phyloP scores from a whole-genome alignment of 2,797 vertebrate genomes.

The Poeciliopsis infans region DNA sequence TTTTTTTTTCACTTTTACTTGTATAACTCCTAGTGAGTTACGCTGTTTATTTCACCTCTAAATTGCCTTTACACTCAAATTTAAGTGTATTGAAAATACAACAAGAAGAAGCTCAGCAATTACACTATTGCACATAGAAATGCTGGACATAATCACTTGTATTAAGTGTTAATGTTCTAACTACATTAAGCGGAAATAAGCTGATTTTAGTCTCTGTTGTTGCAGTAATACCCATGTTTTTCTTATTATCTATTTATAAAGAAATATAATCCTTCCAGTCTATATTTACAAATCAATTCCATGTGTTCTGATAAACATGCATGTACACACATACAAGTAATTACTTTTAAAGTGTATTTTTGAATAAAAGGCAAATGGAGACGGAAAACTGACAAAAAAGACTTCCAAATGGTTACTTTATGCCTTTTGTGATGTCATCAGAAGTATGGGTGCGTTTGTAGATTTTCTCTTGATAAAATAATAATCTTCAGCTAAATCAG shows the following conservation, averaged over 20 bases:
- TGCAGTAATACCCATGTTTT: neutral
- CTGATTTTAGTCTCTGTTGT: neutral
- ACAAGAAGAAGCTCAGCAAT: neutral
- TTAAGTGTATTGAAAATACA: neutral
- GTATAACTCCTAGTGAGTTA: neutral
- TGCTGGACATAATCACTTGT: neutral
- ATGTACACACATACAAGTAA: no score
- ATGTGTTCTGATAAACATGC: neutral
- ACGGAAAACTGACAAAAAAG: neutral
- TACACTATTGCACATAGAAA: neutral
- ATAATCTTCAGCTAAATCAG: neutral
- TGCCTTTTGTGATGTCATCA: neutral
- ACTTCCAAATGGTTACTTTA: neutral
- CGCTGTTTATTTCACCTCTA: neutral
- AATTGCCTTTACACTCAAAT: neutral
- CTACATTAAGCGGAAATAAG: neutral
- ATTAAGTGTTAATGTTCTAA: neutral
- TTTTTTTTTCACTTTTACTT: neutral
- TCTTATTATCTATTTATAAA: neutral
- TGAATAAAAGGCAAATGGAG: neutral
- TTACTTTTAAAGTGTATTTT: neutral
- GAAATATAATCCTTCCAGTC: neutral
- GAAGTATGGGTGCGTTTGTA: neutral
- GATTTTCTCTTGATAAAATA: neutral
- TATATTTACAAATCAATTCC: neutral